Conservation (phyloP, 2,888 invertebrate species). For the Drosophila limbata region DNA sequence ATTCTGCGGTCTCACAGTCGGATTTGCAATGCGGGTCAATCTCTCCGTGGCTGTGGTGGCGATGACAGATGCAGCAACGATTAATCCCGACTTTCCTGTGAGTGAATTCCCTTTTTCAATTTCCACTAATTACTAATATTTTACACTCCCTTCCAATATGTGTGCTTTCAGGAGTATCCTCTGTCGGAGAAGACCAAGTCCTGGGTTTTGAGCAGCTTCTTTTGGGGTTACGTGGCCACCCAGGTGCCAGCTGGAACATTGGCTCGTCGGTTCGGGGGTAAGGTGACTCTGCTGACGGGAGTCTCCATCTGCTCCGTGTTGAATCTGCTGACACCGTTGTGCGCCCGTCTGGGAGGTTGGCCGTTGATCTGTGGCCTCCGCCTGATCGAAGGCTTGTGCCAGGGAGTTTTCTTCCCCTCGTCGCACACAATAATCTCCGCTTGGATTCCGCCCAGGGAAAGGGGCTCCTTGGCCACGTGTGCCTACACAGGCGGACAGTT, state of each 20-base stretch:
- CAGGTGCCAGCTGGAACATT: constrained; percentile 89
- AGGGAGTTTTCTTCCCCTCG: constrained; percentile 89
- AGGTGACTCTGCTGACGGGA: constrained; percentile 87
- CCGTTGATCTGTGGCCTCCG: constrained; percentile 87
- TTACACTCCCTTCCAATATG: no score
- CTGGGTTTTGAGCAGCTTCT: constrained; percentile 88
- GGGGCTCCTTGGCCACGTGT: constrained; percentile 88
- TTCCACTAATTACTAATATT: no score
- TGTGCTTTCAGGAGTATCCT: constrained; percentile 86
- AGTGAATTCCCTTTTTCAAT: neutral
- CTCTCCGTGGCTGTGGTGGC: constrained; percentile 91
- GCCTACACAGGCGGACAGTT: constrained; percentile 91
- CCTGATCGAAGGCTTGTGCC: constrained; percentile 89
- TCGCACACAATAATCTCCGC: constrained; percentile 89
- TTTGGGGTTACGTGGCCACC: constrained; percentile 89
- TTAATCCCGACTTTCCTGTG: constrained; percentile 82
- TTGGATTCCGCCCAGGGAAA: constrained; percentile 90
- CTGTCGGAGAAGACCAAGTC: constrained; percentile 87
- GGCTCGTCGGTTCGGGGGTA: constrained; percentile 90
- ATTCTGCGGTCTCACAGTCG: constrained; percentile 87
- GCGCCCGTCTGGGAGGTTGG: constrained; percentile 89
- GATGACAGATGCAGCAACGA: constrained; percentile 87
- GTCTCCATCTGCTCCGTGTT: constrained; percentile 88
- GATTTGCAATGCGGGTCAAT: constrained; percentile 89
- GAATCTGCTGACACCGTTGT: constrained; percentile 89